Percentiles rank a stretch among this genome's conserved stretches.
Conservation (phyloP, 2,113 vertebrate species). For the Merops nubicus region DNA sequence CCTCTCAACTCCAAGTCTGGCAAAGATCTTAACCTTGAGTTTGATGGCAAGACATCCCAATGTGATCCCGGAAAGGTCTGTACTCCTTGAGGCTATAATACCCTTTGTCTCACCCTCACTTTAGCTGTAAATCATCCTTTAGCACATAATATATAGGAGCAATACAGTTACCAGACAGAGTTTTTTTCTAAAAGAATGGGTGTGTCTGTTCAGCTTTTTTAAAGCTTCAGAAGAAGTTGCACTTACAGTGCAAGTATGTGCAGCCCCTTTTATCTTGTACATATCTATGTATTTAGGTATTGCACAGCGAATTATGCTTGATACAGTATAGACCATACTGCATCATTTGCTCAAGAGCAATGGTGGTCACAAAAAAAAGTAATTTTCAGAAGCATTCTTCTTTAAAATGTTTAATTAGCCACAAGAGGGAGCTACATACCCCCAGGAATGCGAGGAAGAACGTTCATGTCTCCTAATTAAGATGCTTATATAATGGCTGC, state of each 20-base stretch:
- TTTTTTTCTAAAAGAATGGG: neutral
- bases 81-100: neutral
- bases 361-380: accelerated
- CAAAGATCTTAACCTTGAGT: neutral
- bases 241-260: accelerated
- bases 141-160: accelerated
- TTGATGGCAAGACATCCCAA: neutral
- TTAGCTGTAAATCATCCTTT: neutral
- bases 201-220: neutral
- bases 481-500: slow-evolving; percentile 10
- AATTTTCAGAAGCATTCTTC: neutral
- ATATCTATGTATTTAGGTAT: neutral
- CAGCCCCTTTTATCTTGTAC: neutral
- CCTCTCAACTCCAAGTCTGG: neutral
- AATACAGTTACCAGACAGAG: neutral
- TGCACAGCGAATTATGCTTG: neutral
- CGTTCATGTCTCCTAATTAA: slow-evolving; percentile 37
- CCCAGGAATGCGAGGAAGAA: neutral
- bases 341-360: neutral
- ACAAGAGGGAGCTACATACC: slow-evolving; percentile 63
- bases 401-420: slow-evolving; percentile 22
- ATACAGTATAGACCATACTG: accelerated
- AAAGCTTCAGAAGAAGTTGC: neutral
- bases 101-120: neutral
- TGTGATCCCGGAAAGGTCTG: neutral